Evolutionary conservation across 2,113 vertebrate genomes (phyloP).

Genomic region (Otis tarda): DNA sequence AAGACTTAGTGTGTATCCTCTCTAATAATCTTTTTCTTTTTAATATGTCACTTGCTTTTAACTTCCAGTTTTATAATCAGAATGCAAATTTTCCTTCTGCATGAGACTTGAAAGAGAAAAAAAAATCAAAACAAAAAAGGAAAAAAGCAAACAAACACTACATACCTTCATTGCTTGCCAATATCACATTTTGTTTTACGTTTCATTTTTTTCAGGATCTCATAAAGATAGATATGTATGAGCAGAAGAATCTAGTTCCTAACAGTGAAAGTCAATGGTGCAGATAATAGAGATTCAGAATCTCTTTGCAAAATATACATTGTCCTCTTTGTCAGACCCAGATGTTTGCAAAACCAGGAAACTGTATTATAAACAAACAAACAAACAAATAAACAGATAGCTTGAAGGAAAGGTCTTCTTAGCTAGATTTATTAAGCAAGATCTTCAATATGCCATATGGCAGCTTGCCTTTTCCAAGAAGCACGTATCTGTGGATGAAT

Average conservation of each 20-base stretch:
- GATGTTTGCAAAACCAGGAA: slow-evolving; percentile 57
- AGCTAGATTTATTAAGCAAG: slow-evolving; percentile 64
- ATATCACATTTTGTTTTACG: background rate
- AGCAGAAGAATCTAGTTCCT: slow-evolving; percentile 55
- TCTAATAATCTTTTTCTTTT: background rate
- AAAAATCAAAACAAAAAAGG: background rate
- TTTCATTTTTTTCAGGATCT: slow-evolving; percentile 49
- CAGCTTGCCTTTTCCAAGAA: background rate
- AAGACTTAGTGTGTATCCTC: background rate
- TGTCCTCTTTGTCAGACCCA: slow-evolving; percentile 20
- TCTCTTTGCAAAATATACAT: slow-evolving; percentile 28
- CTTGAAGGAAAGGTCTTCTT: slow-evolving; percentile 58
- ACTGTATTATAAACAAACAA: background rate
- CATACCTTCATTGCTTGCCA: background rate
- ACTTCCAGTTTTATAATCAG: background rate
- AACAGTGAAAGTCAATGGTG: slow-evolving; percentile 61
- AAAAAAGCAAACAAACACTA: background rate
- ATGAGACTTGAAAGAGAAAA: background rate
- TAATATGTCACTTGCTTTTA: background rate
- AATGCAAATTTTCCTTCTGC: background rate
- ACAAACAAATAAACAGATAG: background rate
- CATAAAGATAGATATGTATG: slow-evolving; percentile 37
- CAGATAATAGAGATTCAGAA: slow-evolving; percentile 46
- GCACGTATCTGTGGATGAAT: background rate
- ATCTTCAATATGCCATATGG: slow-evolving; percentile 49